These are phyloP conservation scores for Miltochrista miniata DNA, from an alignment of 2,888 invertebrate genomes.

Conservation along the genomic window DNA sequence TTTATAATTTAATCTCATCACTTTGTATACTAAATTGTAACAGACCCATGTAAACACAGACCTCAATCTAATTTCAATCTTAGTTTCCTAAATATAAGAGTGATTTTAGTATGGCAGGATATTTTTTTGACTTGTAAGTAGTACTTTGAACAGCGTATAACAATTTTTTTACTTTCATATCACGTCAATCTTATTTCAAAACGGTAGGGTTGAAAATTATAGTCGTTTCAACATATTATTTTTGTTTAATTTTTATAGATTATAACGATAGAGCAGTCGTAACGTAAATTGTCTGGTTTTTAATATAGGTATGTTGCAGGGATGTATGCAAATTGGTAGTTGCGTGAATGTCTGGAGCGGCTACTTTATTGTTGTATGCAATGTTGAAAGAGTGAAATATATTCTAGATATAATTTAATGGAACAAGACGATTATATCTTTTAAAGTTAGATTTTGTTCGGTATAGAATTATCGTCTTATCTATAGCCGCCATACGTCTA, in stretches of 20 bases:
- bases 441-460: too few species aligned
- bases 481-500: too few species aligned
- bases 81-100: constrained; percentile 8
- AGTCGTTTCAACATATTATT: constrained; percentile 32
- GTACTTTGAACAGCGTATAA: constrained; percentile 16
- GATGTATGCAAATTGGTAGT: constrained; percentile 24
- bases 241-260: constrained; percentile 48
- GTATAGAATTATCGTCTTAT: neutral
- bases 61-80: constrained; percentile 15
- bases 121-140: constrained; percentile 9
- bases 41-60: neutral
- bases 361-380: constrained; percentile 5
- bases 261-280: constrained; percentile 48
- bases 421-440: neutral
- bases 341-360: constrained; percentile 21
- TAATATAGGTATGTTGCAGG: constrained; percentile 30
- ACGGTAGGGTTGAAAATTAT: constrained; percentile 41
- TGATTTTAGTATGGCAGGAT: neutral
- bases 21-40: constrained; percentile 45
- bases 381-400: neutral
- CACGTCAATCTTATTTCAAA: constrained; percentile 41
- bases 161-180: constrained; percentile 36
- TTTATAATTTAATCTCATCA: constrained; percentile 69
- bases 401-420: neutral
- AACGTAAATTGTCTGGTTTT: constrained; percentile 47